Base-by-base conservation (phyloP, 1,140 invertebrate genomes). In the Trigoniulus corallinus region DNA sequence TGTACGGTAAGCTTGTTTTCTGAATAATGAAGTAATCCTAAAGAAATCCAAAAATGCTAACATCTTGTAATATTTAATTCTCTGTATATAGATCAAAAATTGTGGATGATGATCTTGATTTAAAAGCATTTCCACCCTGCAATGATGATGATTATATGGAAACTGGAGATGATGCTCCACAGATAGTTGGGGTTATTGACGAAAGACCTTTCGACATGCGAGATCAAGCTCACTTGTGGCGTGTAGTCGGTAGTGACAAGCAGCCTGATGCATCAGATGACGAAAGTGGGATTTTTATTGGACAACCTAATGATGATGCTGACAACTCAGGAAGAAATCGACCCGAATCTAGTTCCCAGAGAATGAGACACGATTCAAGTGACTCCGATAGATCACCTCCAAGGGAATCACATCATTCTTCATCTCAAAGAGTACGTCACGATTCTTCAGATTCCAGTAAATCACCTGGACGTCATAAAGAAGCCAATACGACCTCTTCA, bases 171-270 rank as follows among this genome's bases (percentile, higher is more conserved):
- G 84, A 92, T 69, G 84, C 81, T 0, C 89, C 89, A 3, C 81
- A 85, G 63, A 80, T 94, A 56, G 88, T 82, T n/a, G 88, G 81
- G 27, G 75, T 94, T 53, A 76, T 92, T 43, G 89, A 94, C 66
- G 88, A 94, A 42, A 72, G 84, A 57, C 82, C 80, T 15, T 74
- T 75, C 25, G 75, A 81, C 57, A 63, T 85, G 1, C 72, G 71
- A 58, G 78, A 76, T 57, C 68, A 72, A 53, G 68, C 64, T 49
- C 74, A 74, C 51, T 78, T 80, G 60, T 88, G 85, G 84, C 80
- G 78, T 68, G 72, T 79, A 41, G 68, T 84, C 48, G 67, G 64
- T 2, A n/a, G n/a, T n/a, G 63, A 67, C 29, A 44, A 47, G 49
- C 10, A 39, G 10, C 10, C 10, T 12, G 34, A 39, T 39, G 10